Evolutionary conservation across 2,888 invertebrate genomes (phyloP).

Genomic region (Leptinotarsa haldemani): DNA sequence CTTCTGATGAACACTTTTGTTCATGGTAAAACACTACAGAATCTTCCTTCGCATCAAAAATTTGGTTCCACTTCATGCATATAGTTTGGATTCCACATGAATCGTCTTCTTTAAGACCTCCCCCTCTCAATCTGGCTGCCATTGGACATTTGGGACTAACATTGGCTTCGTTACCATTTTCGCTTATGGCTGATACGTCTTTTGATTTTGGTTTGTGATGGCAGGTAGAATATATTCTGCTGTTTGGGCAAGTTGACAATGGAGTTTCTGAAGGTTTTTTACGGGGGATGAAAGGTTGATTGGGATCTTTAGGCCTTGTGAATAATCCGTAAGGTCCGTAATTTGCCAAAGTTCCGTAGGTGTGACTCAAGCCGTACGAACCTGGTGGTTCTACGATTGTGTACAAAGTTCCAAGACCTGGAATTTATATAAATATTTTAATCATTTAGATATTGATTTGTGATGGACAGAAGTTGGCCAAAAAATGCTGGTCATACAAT

Average conservation of each 20-base stretch:
- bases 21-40: neutral
- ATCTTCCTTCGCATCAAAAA: neutral
- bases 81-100: neutral
- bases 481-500: no score
- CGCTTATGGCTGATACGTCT: neutral
- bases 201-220: constrained; percentile 13
- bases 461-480: no score
- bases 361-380: constrained; percentile 59
- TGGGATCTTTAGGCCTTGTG: constrained; percentile 51
- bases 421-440: neutral
- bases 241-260: constrained; percentile 17
- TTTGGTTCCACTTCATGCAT: neutral
- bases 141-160: neutral
- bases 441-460: neutral
- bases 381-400: constrained; percentile 51
- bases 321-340: constrained; percentile 61
- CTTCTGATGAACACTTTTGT: neutral
- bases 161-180: neutral
- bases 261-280: constrained; percentile 31
- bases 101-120: neutral
- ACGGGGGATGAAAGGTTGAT: constrained; percentile 50
- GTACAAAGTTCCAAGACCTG: constrained; percentile 58
- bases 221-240: constrained; percentile 10
- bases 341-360: constrained; percentile 58
- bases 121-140: neutral